Base-by-base conservation (phyloP, 1,140 invertebrate species). In the Pristionchus pacificus region DNA sequence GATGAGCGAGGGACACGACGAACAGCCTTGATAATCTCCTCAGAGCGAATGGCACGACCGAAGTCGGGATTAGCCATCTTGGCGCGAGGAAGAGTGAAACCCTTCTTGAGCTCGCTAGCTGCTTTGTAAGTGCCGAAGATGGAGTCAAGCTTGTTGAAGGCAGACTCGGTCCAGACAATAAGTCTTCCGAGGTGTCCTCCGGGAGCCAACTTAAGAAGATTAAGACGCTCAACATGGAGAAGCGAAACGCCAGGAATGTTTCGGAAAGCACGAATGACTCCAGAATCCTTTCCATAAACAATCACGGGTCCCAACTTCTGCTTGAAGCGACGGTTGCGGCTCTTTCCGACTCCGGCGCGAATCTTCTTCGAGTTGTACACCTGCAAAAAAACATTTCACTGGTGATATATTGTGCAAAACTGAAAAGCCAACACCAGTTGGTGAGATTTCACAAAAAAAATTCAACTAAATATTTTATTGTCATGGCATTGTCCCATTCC, bases 51-150 rank as follows among this genome's bases (percentile, higher is more conserved):
- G 74, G 98, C 87, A 76, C 93, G 89, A 28, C 89, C 88, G 75
- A 99, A 87, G 87, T 98, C 96, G 65, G 93, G 95, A 85, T 94
- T 97, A 58, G 92, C 89, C 95, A 98, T 98, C 86, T 95, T 97
- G 31, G 93, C 90, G 1, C 61, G 71, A 25, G 81, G 82, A 32
- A 83, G 65, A 85, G 84, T 87, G 76, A 72, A 86, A 81, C 90
- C 91, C 84, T 91, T 93, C 89, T 98, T 98, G 64, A 91, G 86
- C 76, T 88, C 88, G 33, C 90, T 88, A 62, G 90, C 91, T 81
- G 91, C 67, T 19, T 38, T 92, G 92, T 93, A 97, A 62, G 93
- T 97, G 69, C 96, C 96, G 85, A 95, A 98, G 69, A 98, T 86
- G 80, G 89, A 88, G 83, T 91, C 95, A 62, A 98, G 87, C 79